phyloP scores from a whole-genome alignment of 1,140 invertebrate genomes.

The Chlorops oryzae region DNA sequence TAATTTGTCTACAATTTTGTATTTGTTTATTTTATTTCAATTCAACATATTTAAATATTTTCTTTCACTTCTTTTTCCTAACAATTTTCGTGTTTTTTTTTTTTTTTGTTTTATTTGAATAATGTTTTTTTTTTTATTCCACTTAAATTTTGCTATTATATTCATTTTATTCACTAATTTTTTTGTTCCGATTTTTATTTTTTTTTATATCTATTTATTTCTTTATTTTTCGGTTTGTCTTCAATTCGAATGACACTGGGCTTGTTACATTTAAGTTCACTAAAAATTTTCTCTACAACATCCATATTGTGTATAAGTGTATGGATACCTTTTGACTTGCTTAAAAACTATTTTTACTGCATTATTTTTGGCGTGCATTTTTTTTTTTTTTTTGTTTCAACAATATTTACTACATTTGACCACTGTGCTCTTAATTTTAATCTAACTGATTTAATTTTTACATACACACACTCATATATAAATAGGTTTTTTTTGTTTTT shows the following conservation, averaged over 20 bases:
- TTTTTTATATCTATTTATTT: neutral
- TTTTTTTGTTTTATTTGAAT: constrained; percentile 30
- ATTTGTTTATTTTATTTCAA: constrained; percentile 5
- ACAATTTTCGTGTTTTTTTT: constrained; percentile 12
- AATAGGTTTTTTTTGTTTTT: neutral
- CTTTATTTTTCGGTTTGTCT: neutral
- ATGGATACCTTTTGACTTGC: neutral
- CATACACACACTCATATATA: neutral
- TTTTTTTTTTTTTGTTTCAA: neutral
- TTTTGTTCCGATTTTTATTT: neutral
- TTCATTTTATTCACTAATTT: constrained; percentile 21
- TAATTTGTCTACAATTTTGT: constrained; percentile 15
- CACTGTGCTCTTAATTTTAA: neutral
- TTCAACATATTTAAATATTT: constrained; percentile 26
- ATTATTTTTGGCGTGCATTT: neutral
- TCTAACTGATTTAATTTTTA: neutral
- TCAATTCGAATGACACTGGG: too few relatives aligned
- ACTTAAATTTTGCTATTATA: constrained; percentile 30
- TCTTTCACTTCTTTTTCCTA: constrained; percentile 9
- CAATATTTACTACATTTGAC: neutral
- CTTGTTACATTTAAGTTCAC: too few relatives aligned
- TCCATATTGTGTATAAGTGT: neutral
- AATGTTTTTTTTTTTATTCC: constrained; percentile 39
- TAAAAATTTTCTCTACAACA: too few relatives aligned
- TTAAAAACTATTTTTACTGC: too few relatives aligned